Percentiles rank a stretch among this genome's conserved stretches.
phyloP scores from a whole-genome alignment of 2,797 vertebrate genomes.

The Halcyon leucocephala region DNA sequence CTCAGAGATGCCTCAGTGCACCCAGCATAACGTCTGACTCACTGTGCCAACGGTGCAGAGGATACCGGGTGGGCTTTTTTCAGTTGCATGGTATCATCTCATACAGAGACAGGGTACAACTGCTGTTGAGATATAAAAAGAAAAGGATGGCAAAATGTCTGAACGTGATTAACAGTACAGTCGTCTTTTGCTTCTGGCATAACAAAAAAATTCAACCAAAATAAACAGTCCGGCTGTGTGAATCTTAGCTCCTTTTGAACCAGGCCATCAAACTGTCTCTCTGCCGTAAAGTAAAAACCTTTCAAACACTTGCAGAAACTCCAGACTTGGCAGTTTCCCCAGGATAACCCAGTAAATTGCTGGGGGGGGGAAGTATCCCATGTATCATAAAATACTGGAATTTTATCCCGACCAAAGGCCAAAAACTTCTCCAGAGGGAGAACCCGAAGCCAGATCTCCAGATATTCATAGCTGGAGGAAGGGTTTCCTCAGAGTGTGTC shows the following conservation, averaged over 20 bases:
- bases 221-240: conserved; percentile 70
- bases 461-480: neutral
- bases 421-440: conserved; percentile 39
- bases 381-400: conserved; percentile 62
- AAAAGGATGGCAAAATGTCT: conserved; percentile 7
- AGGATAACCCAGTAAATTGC: conserved; percentile 61
- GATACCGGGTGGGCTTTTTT: neutral
- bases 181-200: conserved; percentile 24
- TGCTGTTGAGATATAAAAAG: neutral
- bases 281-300: conserved; percentile 52
- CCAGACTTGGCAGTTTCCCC: conserved; percentile 66
- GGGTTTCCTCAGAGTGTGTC: neutral
- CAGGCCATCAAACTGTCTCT: conserved; percentile 65
- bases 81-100: neutral
- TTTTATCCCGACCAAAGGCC: conserved; percentile 29
- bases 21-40: too few relatives aligned
- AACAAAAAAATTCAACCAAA: conserved; percentile 56
- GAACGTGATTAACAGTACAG: neutral
- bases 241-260: conserved; percentile 67
- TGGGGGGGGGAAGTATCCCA: neutral
- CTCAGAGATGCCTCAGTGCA: neutral
- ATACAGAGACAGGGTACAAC: neutral
- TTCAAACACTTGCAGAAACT: conserved; percentile 55
- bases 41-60: accelerated
- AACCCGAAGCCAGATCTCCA: conserved; percentile 1